A percentile compares a stretch with the other conserved stretches of the same genome.
Evolutionary conservation across 2,113 vertebrate species (phyloP).

Genomic region (Zosterops lateralis): DNA sequence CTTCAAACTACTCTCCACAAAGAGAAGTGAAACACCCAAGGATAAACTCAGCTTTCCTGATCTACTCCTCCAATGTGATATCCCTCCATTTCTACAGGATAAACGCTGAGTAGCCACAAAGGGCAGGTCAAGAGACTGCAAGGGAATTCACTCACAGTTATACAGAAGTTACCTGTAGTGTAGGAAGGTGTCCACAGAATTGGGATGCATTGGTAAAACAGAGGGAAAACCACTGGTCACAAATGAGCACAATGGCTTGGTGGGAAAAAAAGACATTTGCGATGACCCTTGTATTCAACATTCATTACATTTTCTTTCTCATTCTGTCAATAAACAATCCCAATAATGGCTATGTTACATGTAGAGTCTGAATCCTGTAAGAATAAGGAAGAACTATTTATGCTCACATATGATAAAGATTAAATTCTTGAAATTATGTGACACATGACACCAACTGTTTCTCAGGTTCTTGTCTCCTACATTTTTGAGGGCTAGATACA

Average conservation of each 20-base stretch:
- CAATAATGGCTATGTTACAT: not conserved
- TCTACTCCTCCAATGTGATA: not conserved
- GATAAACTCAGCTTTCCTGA: not conserved
- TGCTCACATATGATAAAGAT: not conserved
- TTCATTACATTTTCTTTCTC: not conserved
- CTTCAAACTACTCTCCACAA: not conserved
- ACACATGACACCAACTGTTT: not conserved
- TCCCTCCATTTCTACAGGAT: not conserved
- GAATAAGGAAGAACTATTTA: not conserved
- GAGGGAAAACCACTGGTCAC: not conserved
- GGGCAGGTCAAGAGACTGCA: not conserved
- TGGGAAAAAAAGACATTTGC: not conserved
- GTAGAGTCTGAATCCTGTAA: not conserved
- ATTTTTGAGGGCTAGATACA: not conserved
- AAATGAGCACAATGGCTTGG: accelerated
- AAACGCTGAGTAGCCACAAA: not conserved
- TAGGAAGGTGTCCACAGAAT: not conserved
- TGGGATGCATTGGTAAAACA: not conserved
- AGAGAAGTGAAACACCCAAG: not conserved
- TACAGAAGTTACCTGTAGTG: not conserved
- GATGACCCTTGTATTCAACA: not conserved
- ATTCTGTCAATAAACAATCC: not conserved
- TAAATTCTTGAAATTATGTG: not conserved
- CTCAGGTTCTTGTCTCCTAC: not conserved
- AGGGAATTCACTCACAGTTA: not conserved